A percentile compares a stretch with the other conserved stretches of the same genome.
Evolutionary conservation across 2,113 vertebrate species (phyloP).

Genomic region (Phaethon lepturus): DNA sequence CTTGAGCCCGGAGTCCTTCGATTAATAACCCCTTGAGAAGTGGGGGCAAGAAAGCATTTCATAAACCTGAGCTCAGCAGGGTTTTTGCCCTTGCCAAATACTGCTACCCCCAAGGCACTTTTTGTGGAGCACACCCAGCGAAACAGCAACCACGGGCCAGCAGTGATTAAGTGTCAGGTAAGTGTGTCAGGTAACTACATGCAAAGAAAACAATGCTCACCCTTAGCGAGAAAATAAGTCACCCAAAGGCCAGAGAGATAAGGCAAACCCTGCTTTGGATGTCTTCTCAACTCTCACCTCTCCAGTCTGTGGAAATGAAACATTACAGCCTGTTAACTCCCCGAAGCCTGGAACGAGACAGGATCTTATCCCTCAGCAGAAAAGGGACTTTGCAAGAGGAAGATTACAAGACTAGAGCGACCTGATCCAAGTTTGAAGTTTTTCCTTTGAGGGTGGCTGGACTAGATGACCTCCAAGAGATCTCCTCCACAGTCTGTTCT

Average conservation of each 20-base stretch:
- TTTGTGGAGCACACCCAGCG: background rate
- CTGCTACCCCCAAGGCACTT: background rate
- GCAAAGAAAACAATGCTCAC: background rate
- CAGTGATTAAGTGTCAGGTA: background rate
- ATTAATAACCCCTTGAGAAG: background rate
- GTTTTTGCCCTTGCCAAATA: background rate
- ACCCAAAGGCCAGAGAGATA: conserved; percentile 44
- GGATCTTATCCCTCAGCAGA: background rate
- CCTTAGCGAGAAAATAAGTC: background rate
- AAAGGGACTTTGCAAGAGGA: background rate
- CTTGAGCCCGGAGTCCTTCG: background rate
- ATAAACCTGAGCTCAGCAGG: background rate
- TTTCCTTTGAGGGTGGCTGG: background rate
- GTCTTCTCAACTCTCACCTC: background rate
- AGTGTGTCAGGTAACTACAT: background rate
- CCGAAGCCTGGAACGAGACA: background rate
- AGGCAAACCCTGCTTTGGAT: background rate
- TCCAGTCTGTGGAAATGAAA: background rate
- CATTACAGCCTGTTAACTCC: background rate
- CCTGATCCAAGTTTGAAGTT: background rate
- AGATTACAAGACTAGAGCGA: background rate
- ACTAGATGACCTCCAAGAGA: background rate
- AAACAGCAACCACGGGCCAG: background rate
- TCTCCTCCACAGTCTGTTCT: background rate
- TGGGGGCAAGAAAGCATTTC: background rate